Evolutionary conservation across 2,888 invertebrate genomes (phyloP).

Genomic region (Anorthoa munda): DNA sequence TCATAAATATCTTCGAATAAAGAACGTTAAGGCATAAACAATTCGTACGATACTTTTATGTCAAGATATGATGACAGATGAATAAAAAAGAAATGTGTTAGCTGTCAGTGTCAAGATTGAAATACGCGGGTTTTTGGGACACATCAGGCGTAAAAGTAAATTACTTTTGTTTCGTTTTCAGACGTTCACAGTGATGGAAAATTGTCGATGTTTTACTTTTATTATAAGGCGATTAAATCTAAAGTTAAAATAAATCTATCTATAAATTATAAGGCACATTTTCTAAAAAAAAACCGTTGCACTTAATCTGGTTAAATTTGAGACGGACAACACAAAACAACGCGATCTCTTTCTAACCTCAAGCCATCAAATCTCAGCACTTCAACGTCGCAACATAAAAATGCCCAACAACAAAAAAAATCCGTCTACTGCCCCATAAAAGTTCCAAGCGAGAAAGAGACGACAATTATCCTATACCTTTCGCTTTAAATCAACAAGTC

Average conservation of each 20-base stretch:
- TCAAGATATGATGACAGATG: conserved; percentile 57
- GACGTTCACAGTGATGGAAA: neutral
- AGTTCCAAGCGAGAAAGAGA: conserved; percentile 50
- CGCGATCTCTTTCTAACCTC: neutral
- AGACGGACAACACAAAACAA: neutral
- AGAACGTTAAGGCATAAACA: conserved; percentile 20
- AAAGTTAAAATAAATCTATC: neutral
- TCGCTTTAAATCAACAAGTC: conserved; percentile 51
- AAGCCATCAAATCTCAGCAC: neutral
- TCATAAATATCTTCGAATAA: conserved; percentile 1
- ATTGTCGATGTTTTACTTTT: neutral
- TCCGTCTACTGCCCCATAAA: neutral
- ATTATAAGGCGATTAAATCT: neutral
- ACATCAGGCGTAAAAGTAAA: conserved; percentile 46
- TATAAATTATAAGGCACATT: too few species aligned
- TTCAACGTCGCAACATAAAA: conserved; percentile 7
- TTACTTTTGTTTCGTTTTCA: conserved; percentile 53
- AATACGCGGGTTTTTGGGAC: conserved; percentile 37
- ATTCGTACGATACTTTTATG: conserved; percentile 42
- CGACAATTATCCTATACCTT: conserved; percentile 27
- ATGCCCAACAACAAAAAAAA: neutral
- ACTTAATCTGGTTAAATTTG: too few species aligned
- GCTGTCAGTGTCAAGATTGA: conserved; percentile 51
- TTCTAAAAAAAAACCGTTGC: too few species aligned
- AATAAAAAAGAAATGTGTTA: conserved; percentile 48